phyloP scores from a whole-genome alignment of 2,113 vertebrate genomes.

The Rana temporaria region DNA sequence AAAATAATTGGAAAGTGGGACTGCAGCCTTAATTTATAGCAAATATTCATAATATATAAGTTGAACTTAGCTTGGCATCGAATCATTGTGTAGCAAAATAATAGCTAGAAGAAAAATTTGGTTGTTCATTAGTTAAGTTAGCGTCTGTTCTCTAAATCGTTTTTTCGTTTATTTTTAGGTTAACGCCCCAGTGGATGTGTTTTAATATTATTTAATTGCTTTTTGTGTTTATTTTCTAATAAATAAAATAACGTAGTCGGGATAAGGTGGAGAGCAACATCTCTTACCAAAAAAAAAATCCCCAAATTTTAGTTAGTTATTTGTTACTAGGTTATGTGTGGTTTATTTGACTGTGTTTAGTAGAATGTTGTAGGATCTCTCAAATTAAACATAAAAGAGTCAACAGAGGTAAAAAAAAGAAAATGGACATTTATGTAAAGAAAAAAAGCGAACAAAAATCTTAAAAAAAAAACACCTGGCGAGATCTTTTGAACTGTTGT shows the following conservation, averaged over 20 bases:
- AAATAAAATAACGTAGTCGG: slow-evolving; percentile 42
- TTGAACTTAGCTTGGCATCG: slow-evolving; percentile 27
- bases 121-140: slow-evolving; percentile 50
- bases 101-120: slow-evolving; percentile 45
- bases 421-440: slow-evolving; percentile 43
- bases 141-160: slow-evolving; percentile 53
- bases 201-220: slow-evolving; percentile 47
- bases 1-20: slow-evolving; percentile 42
- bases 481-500: slow-evolving; percentile 55
- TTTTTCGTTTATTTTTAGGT: slow-evolving; percentile 45
- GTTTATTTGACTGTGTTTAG: slow-evolving; percentile 51
- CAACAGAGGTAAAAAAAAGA: slow-evolving; percentile 28
- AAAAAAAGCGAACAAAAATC: slow-evolving; percentile 38
- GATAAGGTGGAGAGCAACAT: not conserved
- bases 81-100: slow-evolving; percentile 27
- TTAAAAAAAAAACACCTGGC: slow-evolving; percentile 47
- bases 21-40: slow-evolving; percentile 37
- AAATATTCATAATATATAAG: slow-evolving; percentile 21
- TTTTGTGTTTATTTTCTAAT: slow-evolving; percentile 51
- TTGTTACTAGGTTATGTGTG: slow-evolving; percentile 53
- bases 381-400: slow-evolving; percentile 41
- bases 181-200: slow-evolving; percentile 5
- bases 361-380: slow-evolving; percentile 57
- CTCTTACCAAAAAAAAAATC: not conserved
- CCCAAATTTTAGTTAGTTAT: slow-evolving; percentile 49